Evolutionary conservation across 2,113 vertebrate genomes (phyloP), one percentile per base, ranked within the genome.

Genomic region (Lamprotornis superbus): DNA sequence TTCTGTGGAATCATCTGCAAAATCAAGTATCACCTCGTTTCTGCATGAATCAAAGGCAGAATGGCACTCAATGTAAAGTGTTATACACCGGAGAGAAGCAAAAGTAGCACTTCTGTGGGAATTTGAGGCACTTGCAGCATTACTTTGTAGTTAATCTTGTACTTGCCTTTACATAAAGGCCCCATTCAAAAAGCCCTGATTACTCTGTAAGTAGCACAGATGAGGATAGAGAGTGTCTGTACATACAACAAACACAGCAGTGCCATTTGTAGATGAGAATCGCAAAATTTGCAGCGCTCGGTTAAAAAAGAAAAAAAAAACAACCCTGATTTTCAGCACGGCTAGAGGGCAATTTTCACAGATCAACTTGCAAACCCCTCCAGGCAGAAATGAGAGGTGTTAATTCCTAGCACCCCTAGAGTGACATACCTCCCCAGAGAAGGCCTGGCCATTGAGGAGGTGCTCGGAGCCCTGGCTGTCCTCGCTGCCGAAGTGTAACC

Each of bases 381-480:
- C 39, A 47, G 68, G 37, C 25, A 92, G 77, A 33, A 69, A 52
- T 1, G 10, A 40, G 17, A 88, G 55, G n/a, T 1, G 12, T 42
- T 27, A 5, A 65, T 31, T 74, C 10, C 3, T 7, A 16, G 24
- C 19, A 47, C 11, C 17, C 12, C 10, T 12, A 4, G 18, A 1
- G 15, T 63, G 42, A 87, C 98, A 10, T 35, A 99, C 99, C 99
- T 99, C 99, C 96, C 99, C 99, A 68, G 99, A 99, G 98, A 99
- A 99, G 76, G 99, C 99, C 95, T 99, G 99, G 87, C 99, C 99
- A 0, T 99, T 99, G 91, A 99, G 98, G 28, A 99, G 98, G 92
- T 99, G 99, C 95, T 99, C 99, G 3, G 99, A 99, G 3, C 99
- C 99, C 93, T 99, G 99, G 92, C 98, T 98, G 86, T 99, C 99